A percentile compares a stretch with the other conserved stretches of the same genome.
Conservation (phyloP, 2,797 vertebrate species). For the Meda fulgida region DNA sequence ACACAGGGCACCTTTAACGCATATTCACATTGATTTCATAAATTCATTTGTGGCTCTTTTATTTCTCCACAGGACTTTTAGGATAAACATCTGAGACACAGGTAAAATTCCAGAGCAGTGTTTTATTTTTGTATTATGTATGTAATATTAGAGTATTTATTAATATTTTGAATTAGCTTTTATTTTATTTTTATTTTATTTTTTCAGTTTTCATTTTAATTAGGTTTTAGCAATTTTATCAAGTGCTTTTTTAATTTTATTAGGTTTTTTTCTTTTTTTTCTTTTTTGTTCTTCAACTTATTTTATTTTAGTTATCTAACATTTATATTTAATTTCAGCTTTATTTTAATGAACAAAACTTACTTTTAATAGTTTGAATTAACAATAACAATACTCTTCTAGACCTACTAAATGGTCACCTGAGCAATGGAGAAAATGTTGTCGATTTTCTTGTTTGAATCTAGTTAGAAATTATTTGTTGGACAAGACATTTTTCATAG, state of each 20-base stretch:
- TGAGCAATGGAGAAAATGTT: neutral
- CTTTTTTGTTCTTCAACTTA: neutral
- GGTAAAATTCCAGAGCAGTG: neutral
- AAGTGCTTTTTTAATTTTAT: neutral
- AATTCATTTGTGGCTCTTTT: neutral
- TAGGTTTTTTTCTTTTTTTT: neutral
- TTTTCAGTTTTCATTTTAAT: neutral
- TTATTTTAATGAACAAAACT: neutral
- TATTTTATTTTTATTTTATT: neutral
- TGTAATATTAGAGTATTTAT: neutral
- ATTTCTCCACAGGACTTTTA: neutral
- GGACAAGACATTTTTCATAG: neutral
- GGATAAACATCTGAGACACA: neutral
- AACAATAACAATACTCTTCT: neutral
- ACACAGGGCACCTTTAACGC: neutral
- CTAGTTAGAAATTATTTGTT: neutral
- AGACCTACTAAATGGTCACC: neutral
- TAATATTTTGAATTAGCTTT: neutral
- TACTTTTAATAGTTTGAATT: neutral
- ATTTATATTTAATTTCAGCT: neutral
- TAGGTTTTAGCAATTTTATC: neutral
- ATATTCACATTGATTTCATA: too few species aligned
- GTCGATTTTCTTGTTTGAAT: neutral
- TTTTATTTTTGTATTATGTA: neutral
- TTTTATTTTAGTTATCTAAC: neutral